These are phyloP conservation scores for Tholera decimalis DNA, from an alignment of 2,888 invertebrate species.

Conservation along the genomic window DNA sequence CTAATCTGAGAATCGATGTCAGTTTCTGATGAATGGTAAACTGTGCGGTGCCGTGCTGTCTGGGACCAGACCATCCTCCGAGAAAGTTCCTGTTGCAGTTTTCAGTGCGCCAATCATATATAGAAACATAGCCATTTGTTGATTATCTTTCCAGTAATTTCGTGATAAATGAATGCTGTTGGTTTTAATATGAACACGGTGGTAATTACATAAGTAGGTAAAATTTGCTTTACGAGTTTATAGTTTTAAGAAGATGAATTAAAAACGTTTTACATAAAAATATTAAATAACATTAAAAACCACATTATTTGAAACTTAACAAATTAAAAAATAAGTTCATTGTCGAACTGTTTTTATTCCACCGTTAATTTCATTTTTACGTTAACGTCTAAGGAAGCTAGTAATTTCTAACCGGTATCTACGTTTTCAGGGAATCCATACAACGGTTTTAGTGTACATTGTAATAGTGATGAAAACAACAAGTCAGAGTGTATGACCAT, in stretches of 20 bases:
- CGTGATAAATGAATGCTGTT: background rate
- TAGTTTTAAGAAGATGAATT: background rate
- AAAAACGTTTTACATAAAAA: background rate
- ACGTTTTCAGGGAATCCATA: constrained; percentile 38
- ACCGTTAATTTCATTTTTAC: no score
- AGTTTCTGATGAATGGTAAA: constrained; percentile 40
- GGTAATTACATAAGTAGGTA: background rate
- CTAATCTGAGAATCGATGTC: constrained; percentile 57
- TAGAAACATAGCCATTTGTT: background rate
- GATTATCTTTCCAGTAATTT: background rate
- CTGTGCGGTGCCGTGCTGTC: constrained; percentile 63
- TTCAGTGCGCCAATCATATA: background rate
- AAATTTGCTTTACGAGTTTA: background rate
- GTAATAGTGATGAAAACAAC: constrained; percentile 48
- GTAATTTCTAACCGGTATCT: constrained; percentile 5
- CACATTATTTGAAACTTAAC: no score
- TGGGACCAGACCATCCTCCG: constrained; percentile 41
- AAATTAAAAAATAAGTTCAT: no score
- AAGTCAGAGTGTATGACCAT: constrained; percentile 36
- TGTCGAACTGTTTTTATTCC: no score
- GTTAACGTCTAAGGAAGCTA: constrained; percentile 5
- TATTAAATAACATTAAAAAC: no score
- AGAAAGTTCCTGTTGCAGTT: constrained; percentile 15
- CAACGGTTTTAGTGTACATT: constrained; percentile 36
- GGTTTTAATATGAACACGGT: background rate